Percentiles rank a stretch among this genome's conserved stretches.
phyloP scores from a whole-genome alignment of 2,113 vertebrate species.

The Glaucidium brasilianum region DNA sequence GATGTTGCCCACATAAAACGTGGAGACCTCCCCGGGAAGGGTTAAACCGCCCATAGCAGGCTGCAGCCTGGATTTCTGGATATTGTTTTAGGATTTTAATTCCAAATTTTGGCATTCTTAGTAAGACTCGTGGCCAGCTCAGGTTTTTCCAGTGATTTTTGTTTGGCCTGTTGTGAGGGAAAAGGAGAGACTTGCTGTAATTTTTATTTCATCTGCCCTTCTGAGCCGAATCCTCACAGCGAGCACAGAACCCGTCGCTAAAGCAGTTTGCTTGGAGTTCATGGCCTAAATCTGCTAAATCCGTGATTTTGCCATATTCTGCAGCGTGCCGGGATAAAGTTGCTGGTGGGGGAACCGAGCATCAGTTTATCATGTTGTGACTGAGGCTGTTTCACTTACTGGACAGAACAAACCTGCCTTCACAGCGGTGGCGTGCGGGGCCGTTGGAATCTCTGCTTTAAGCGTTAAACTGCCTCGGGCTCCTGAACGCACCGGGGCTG shows the following conservation, averaged over 20 bases:
- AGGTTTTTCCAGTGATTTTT: neutral
- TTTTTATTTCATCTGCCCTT: neutral
- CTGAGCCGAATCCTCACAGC: neutral
- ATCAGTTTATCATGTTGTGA: neutral
- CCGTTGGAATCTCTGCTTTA: neutral
- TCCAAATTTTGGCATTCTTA: neutral
- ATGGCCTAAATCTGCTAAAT: neutral
- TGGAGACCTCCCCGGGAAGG: neutral
- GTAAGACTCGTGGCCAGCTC: rapidly evolving
- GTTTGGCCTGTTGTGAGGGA: neutral
- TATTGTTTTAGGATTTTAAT: neutral
- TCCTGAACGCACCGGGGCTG: neutral
- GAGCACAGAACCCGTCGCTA: neutral
- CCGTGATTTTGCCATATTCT: neutral
- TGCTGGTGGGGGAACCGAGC: neutral
- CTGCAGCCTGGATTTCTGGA: rapidly evolving
- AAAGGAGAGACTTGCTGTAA: neutral
- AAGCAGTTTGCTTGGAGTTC: neutral
- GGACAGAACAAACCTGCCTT: neutral
- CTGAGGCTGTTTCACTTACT: neutral
- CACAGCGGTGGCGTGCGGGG: no score
- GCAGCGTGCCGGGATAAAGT: neutral
- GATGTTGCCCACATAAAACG: neutral
- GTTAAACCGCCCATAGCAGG: neutral
- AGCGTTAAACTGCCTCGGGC: neutral